Evolutionary conservation across 2,888 invertebrate species (phyloP).

Genomic region (Operophtera brumata): DNA sequence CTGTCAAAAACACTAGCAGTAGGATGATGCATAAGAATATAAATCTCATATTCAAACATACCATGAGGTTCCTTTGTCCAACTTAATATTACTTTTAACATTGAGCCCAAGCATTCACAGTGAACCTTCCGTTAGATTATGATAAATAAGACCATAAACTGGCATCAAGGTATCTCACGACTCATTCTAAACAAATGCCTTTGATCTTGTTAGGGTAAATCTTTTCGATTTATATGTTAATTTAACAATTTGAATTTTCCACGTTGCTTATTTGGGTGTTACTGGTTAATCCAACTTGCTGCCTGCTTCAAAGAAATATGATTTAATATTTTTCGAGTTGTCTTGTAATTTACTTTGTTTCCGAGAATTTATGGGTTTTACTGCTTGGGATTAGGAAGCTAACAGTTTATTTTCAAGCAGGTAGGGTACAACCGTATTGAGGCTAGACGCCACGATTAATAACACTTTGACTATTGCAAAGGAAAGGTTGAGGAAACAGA

Average conservation of each 20-base stretch:
- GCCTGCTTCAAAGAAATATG: conserved; percentile 43
- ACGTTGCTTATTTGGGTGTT: conserved; percentile 58
- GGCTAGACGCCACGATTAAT: no score
- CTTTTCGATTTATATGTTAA: conserved; percentile 80
- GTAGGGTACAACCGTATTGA: no score
- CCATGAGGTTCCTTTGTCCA: no score
- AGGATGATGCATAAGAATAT: no score
- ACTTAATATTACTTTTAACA: not conserved
- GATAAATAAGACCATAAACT: conserved; percentile 54
- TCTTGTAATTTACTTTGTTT: not conserved
- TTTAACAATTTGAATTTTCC: conserved; percentile 73
- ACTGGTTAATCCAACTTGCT: conserved; percentile 63
- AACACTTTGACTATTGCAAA: no score
- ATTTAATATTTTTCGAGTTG: conserved; percentile 48
- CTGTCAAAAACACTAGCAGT: no score
- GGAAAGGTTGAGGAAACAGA: no score
- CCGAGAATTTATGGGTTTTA: not conserved
- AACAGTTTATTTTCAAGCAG: no score
- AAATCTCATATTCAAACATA: no score
- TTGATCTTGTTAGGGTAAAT: conserved; percentile 78
- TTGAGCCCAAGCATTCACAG: not conserved
- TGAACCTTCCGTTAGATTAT: not conserved
- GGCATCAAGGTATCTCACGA: conserved; percentile 58
- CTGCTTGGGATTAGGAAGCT: no score
- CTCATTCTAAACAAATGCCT: conserved; percentile 72